Conservation (phyloP, 2,797 vertebrate genomes). For the Botia almorhae region DNA sequence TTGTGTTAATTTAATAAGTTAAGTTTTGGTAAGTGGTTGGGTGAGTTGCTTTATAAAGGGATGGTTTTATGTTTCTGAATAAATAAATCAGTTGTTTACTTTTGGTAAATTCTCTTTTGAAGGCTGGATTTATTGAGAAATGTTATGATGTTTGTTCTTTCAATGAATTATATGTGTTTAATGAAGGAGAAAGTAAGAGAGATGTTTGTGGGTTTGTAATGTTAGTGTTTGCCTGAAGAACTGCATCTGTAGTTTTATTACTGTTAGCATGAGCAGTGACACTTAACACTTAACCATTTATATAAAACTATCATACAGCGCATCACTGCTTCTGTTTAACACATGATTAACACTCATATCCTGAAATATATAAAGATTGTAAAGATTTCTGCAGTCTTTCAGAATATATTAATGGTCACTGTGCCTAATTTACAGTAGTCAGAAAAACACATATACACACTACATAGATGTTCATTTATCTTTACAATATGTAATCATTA, state of each 20-base stretch:
- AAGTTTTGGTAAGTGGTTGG: conserved; percentile 40
- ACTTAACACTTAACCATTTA: neutral
- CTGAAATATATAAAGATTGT: neutral
- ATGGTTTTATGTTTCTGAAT: conserved; percentile 8
- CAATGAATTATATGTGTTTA: conserved; percentile 13
- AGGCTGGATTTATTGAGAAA: neutral
- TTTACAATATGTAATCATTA: conserved; percentile 6
- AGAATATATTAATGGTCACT: conserved; percentile 9
- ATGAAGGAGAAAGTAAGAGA: neutral
- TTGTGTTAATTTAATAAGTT: conserved; percentile 74
- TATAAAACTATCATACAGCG: conserved; percentile 1
- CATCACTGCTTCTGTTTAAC: conserved; percentile 17
- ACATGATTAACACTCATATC: neutral
- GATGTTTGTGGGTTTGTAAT: neutral
- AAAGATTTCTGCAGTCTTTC: neutral
- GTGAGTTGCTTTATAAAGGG: conserved; percentile 19
- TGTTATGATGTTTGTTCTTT: conserved; percentile 4
- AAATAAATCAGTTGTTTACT: conserved; percentile 10
- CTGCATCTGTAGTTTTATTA: conserved; percentile 20
- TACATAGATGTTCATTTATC: neutral
- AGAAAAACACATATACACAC: neutral
- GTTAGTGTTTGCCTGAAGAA: conserved; percentile 27
- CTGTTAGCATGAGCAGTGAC: neutral
- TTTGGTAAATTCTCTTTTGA: conserved; percentile 16
- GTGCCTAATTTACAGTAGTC: conserved; percentile 17